A percentile compares a stretch with the other conserved stretches of the same genome.
These are phyloP conservation scores for Zoanthus sociatus DNA, from an alignment of 92 coral and sea anemone species.

Conservation along the genomic window DNA sequence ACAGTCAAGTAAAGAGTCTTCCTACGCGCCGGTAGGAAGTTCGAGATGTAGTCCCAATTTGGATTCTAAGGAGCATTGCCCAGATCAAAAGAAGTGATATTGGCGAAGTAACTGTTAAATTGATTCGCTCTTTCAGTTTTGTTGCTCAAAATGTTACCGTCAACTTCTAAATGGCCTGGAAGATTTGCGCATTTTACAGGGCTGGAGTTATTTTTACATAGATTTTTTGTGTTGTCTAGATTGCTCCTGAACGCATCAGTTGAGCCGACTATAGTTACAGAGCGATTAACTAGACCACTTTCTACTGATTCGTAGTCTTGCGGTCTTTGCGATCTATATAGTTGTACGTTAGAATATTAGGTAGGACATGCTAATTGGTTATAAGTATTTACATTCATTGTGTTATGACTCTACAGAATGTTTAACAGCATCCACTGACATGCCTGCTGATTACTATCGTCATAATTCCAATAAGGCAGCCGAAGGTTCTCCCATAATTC, in stretches of 20 bases:
- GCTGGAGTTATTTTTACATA: conserved; percentile 45
- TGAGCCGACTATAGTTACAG: too few relatives aligned
- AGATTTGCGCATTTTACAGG: conserved; percentile 52
- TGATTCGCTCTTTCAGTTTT: conserved; percentile 47
- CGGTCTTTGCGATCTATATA: too few relatives aligned
- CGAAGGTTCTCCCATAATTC: background rate
- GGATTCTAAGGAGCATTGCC: conserved; percentile 27
- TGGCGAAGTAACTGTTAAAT: conserved; percentile 50
- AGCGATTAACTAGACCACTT: too few relatives aligned
- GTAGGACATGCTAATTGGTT: too few relatives aligned
- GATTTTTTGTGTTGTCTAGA: conserved; percentile 56
- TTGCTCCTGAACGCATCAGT: conserved; percentile 22
- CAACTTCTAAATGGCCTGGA: conserved; percentile 51
- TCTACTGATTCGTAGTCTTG: too few relatives aligned
- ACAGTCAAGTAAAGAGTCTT: too few relatives aligned
- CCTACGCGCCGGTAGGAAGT: too few relatives aligned
- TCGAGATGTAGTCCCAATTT: conserved; percentile 37
- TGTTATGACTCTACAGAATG: conserved; percentile 61
- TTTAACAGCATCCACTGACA: conserved; percentile 72
- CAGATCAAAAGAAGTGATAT: conserved; percentile 45
- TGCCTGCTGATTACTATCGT: conserved; percentile 80
- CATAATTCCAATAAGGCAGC: background rate
- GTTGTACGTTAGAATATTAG: too few relatives aligned
- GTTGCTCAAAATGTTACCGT: conserved; percentile 44
- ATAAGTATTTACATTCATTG: too few relatives aligned